phyloP scores from a whole-genome alignment of 2,797 vertebrate genomes.

The Cryptoblepharus egeriae region DNA sequence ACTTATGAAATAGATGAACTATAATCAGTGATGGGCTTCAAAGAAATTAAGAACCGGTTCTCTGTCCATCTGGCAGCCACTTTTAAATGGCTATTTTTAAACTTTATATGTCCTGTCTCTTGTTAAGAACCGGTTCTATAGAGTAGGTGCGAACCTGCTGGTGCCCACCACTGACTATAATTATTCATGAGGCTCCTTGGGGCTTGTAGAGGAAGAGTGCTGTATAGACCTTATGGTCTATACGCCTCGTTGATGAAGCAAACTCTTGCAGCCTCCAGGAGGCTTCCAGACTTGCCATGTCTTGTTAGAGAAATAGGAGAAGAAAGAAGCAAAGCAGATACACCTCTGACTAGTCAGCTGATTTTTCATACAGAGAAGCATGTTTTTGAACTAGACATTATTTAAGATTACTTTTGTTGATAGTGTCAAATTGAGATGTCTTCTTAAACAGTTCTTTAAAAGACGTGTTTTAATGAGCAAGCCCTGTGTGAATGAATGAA shows the following conservation, averaged over 20 bases:
- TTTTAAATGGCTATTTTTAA: no score
- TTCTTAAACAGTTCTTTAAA: slow-evolving; percentile 46
- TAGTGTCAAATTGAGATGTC: slow-evolving; percentile 28
- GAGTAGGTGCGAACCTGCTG: no score
- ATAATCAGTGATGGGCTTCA: no score
- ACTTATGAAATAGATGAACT: slow-evolving; percentile 28
- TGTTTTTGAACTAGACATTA: slow-evolving; percentile 11
- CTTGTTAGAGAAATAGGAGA: slow-evolving; percentile 36
- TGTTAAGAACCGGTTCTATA: no score
- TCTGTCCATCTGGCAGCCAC: no score
- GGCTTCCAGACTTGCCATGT: slow-evolving; percentile 5
- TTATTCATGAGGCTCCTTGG: slow-evolving; percentile 12
- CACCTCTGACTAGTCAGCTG: slow-evolving; percentile 16
- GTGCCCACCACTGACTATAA: no score
- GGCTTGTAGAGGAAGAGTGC: slow-evolving; percentile 16
- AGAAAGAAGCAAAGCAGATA: slow-evolving; percentile 21
- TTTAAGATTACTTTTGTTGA: slow-evolving; percentile 27
- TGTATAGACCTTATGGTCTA: slow-evolving; percentile 32
- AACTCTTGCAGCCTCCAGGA: slow-evolving; percentile 24
- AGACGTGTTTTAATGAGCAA: slow-evolving; percentile 41
- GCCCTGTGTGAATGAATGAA: background rate
- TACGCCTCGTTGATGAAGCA: slow-evolving; percentile 39
- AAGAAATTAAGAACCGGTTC: no score
- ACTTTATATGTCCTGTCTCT: no score
- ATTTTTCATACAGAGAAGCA: slow-evolving; percentile 20